Evolutionary conservation across 2,113 vertebrate species (phyloP).

Genomic region (Maccullochella peelii): DNA sequence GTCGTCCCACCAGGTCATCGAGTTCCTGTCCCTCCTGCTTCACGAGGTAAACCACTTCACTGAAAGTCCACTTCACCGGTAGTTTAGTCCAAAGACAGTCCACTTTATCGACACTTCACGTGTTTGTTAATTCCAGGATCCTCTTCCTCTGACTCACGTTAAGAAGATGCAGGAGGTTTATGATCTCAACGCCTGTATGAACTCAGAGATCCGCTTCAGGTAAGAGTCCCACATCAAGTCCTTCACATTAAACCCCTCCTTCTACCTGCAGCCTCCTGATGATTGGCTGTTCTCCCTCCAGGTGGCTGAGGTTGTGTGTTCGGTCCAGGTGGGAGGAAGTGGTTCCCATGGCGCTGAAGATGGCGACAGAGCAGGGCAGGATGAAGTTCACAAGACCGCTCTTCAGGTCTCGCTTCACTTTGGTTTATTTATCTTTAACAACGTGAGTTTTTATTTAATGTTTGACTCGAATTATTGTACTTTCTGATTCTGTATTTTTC

Average conservation of each 20-base stretch:
- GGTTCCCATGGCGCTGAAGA: conserved; percentile 92
- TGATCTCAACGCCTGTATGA: conserved; percentile 87
- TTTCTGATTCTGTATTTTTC: not conserved
- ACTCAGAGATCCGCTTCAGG: conserved; percentile 96
- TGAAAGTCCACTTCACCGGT: not conserved
- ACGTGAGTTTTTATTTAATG: too few relatives aligned
- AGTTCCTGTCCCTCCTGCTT: conserved; percentile 92
- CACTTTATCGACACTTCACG: not conserved
- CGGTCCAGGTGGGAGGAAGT: conserved; percentile 91
- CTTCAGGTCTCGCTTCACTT: conserved; percentile 85
- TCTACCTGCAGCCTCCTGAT: not conserved
- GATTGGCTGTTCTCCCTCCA: conserved; percentile 63
- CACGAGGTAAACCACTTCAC: conserved; percentile 84
- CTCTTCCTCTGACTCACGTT: conserved; percentile 89
- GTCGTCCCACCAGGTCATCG: conserved; percentile 92
- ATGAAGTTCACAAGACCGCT: conserved; percentile 97
- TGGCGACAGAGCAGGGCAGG: conserved; percentile 96
- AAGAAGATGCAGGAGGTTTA: conserved; percentile 95
- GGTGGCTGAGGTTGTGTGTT: conserved; percentile 95
- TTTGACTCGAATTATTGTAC: too few relatives aligned
- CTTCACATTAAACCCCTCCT: not conserved
- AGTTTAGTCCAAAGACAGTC: too few relatives aligned
- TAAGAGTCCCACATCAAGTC: conserved; percentile 49
- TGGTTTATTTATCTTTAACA: not conserved
- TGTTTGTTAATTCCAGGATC: conserved; percentile 81